Evolutionary conservation across 2,888 invertebrate species (phyloP).

Genomic region (Zaprionus obscuricornis): DNA sequence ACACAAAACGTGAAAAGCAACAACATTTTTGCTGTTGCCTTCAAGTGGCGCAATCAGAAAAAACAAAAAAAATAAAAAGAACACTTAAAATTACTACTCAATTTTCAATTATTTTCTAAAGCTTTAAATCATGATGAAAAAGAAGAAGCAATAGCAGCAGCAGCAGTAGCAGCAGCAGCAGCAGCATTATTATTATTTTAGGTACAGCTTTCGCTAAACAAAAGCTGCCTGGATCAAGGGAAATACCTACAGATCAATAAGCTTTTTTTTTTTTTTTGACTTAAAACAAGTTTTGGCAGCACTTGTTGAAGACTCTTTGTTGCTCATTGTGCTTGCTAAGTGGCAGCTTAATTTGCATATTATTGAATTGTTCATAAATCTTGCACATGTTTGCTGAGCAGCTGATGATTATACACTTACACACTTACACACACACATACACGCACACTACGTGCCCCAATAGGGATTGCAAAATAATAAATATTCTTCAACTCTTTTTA

Average conservation of each 20-base stretch:
- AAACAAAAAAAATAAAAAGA: too few relatives aligned
- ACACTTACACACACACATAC: not conserved
- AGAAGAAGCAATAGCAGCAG: too few relatives aligned
- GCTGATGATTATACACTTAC: conserved; percentile 16
- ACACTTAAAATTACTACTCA: too few relatives aligned
- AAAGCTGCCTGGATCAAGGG: conserved; percentile 3
- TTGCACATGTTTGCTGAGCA: conserved; percentile 40
- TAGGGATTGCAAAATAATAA: conserved; percentile 26
- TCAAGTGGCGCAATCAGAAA: too few relatives aligned
- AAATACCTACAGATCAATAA: conserved; percentile 12
- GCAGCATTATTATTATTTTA: too few relatives aligned
- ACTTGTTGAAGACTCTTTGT: too few relatives aligned
- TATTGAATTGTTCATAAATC: conserved; percentile 42
- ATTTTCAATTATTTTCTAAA: too few relatives aligned
- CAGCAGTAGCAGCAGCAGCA: too few relatives aligned
- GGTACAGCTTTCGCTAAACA: too few relatives aligned
- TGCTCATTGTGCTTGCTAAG: not conserved
- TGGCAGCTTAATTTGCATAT: conserved; percentile 55
- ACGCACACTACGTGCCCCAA: conserved; percentile 34
- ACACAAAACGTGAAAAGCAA: too few relatives aligned
- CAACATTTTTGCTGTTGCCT: too few relatives aligned
- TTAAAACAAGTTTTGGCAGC: conserved; percentile 26
- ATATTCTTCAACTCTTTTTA: not conserved
- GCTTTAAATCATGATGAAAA: too few relatives aligned
- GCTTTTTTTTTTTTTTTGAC: conserved; percentile 18